These are phyloP conservation scores for Pollachius pollachius DNA, from an alignment of 2,113 vertebrate genomes.

Conservation along the genomic window DNA sequence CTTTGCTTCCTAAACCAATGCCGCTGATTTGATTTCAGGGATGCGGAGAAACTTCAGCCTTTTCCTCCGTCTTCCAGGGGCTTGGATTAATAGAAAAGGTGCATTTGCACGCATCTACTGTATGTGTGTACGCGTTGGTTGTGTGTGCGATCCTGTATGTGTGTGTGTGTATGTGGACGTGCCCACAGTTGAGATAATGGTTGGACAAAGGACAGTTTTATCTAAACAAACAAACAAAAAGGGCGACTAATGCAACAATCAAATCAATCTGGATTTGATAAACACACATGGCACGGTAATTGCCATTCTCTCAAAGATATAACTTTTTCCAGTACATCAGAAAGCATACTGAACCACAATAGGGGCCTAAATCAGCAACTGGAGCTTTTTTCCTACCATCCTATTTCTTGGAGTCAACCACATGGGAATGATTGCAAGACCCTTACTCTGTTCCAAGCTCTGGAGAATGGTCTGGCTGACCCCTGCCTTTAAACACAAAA, in stretches of 20 bases:
- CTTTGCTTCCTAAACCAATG: too few relatives aligned
- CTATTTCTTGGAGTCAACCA: conserved; percentile 20
- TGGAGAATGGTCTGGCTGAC: conserved; percentile 38
- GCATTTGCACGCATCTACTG: not conserved
- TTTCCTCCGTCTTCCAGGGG: too few relatives aligned
- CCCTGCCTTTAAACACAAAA: conserved; percentile 27
- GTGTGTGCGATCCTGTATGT: not conserved
- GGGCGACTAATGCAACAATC: conserved; percentile 38
- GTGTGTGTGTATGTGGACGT: not conserved
- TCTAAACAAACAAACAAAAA: conserved; percentile 17
- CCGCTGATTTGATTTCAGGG: too few relatives aligned
- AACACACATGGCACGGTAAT: conserved; percentile 27
- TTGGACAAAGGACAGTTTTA: conserved; percentile 7
- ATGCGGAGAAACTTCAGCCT: too few relatives aligned
- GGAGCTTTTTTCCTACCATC: conserved; percentile 19
- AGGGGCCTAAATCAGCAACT: conserved; percentile 15
- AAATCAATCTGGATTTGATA: conserved; percentile 45
- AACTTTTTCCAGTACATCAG: conserved; percentile 15
- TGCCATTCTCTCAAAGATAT: conserved; percentile 28
- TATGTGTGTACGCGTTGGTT: not conserved
- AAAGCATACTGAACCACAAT: conserved; percentile 31
- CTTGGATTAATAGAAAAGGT: not conserved
- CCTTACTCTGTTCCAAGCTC: conserved; percentile 7
- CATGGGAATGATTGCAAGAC: conserved; percentile 34
- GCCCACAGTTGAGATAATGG: conserved; percentile 1